Base-by-base conservation (phyloP, 2,888 invertebrate genomes). In the Zele albiditarsus region DNA sequence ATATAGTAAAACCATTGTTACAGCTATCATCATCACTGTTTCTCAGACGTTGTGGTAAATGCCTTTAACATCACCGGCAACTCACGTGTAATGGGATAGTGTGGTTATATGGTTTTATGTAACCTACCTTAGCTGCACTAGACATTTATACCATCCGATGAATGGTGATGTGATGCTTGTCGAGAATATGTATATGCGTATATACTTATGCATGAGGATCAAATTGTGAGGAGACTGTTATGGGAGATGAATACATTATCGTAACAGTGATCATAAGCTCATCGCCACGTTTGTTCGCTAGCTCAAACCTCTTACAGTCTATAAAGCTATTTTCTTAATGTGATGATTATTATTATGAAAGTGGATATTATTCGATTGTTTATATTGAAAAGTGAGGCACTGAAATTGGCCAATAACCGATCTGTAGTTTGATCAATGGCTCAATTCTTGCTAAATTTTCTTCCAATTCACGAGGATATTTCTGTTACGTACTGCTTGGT, bases 41-140 rank as follows among this genome's bases (percentile, higher is more conserved):
- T 65, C 38, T 23, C 23, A 3, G 23, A 67, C 71, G 69, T 23
- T 58, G 20, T 60, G 42, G 33, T 72, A 57, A 57, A 53, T 53
- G 46, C 66, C 71, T 53, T 33, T 28, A 66, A 14, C 49, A 60
- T 66, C 65, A 76, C 28, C 53, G 53, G 53, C 23, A 58, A 70
- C 57, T 78, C 71, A 69, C 69, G 71, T 71, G 75, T 75, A 73
- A 74, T 75, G 71, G 75, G 66, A 69, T 73, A 25, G 75, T 49
- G 58, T 23, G 46, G 42, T 63, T 49, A 60, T 12, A 28, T 65
- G 73, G 58, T 60, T 20, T 16, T 53, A 46, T 73, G 23, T 46
- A 49, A 46, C 71, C 16, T 25, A 23, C 20, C 53, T 20, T 1
- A 10, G n/a, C 6, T 20, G 1, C 53, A 53, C 8, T 53, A 53